These are phyloP conservation scores for Harpagifer antarcticus DNA, from an alignment of 2,797 vertebrate species.

Conservation along the genomic window DNA sequence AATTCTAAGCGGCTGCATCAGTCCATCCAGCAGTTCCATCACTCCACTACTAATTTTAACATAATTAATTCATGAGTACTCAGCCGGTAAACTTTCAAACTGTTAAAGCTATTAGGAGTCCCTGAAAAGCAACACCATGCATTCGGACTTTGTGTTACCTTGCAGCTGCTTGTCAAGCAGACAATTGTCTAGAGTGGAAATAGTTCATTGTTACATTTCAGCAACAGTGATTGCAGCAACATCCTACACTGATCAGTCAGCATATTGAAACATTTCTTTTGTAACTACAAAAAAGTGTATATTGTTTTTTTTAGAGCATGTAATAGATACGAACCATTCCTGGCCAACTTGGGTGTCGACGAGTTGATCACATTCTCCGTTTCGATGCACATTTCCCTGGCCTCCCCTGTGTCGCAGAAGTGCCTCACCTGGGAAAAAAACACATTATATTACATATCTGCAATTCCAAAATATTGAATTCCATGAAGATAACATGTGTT, in stretches of 20 bases:
- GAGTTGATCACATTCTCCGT: conserved; percentile 93
- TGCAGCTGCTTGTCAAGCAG: conserved; percentile 85
- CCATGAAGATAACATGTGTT: background rate
- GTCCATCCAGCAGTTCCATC: conserved; percentile 43
- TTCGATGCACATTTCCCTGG: conserved; percentile 90
- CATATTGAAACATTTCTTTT: background rate
- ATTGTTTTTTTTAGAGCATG: background rate
- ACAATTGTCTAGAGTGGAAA: conserved; percentile 81
- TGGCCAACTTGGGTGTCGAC: conserved; percentile 89
- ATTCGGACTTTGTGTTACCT: conserved; percentile 80
- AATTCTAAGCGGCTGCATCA: conserved; percentile 28
- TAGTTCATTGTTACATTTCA: conserved; percentile 71
- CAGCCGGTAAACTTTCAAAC: conserved; percentile 33
- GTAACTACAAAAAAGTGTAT: background rate
- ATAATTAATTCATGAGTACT: conserved; percentile 19
- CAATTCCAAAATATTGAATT: background rate
- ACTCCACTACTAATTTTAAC: conserved; percentile 31
- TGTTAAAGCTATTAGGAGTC: conserved; percentile 53
- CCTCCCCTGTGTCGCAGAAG: conserved; percentile 92
- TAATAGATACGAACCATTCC: conserved; percentile 87
- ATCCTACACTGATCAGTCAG: conserved; percentile 27
- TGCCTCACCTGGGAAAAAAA: conserved; percentile 89
- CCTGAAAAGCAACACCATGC: conserved; percentile 71
- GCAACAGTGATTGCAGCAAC: conserved; percentile 42
- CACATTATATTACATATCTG: background rate